A percentile compares a stretch with the other conserved stretches of the same genome.
Evolutionary conservation across 2,113 vertebrate genomes (phyloP).

Genomic region (Verasper variegatus): DNA sequence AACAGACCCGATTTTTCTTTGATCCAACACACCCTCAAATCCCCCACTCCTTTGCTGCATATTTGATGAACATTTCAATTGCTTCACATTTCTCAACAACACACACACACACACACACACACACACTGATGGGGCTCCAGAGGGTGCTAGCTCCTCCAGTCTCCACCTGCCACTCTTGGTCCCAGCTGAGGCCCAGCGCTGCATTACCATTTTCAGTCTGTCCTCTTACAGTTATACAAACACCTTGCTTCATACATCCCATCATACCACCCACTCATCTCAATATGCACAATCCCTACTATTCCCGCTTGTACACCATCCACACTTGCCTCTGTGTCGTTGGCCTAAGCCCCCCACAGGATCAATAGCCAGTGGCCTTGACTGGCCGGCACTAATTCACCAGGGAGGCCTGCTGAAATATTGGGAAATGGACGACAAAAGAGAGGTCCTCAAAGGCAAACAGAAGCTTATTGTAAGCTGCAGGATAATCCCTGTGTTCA

Average conservation of each 20-base stretch:
- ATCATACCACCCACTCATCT: slow-evolving; percentile 6
- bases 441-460: slow-evolving; percentile 60
- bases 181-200: slow-evolving; percentile 78
- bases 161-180: slow-evolving; percentile 81
- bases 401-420: slow-evolving; percentile 45
- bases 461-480: slow-evolving; percentile 56
- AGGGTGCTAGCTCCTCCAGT: slow-evolving; percentile 68
- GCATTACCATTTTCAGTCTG: slow-evolving; percentile 63
- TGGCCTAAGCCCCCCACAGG: slow-evolving; percentile 46
- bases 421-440: slow-evolving; percentile 62
- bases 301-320: slow-evolving; percentile 7
- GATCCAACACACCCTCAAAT: slow-evolving; percentile 20
- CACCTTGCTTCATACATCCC: slow-evolving; percentile 8
- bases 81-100: slow-evolving; percentile 27
- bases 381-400: slow-evolving; percentile 43
- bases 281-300: slow-evolving; percentile 21
- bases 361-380: slow-evolving; percentile 78
- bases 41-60: slow-evolving; percentile 21
- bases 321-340: not conserved
- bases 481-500: slow-evolving; percentile 65
- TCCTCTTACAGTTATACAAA: slow-evolving; percentile 32
- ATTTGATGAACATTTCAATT: slow-evolving; percentile 65
- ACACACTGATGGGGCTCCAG: slow-evolving; percentile 79
- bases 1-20: slow-evolving; percentile 37
- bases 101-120: slow-evolving; percentile 55